Conservation (phyloP, 2,797 vertebrate species). For the Bovichtus variegatus region DNA sequence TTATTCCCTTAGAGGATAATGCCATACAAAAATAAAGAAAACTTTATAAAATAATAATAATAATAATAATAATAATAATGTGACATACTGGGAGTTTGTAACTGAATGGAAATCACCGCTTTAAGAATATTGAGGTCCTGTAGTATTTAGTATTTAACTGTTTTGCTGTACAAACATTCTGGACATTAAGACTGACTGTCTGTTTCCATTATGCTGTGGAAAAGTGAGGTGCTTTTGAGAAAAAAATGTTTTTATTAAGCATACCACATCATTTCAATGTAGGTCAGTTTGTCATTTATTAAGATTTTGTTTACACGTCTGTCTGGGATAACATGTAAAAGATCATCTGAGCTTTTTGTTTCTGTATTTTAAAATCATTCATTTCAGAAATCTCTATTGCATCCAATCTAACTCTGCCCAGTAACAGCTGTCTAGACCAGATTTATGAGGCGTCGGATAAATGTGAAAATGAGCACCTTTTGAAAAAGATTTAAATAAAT, state of each 20-base stretch:
- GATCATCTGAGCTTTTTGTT: neutral
- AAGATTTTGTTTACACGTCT: neutral
- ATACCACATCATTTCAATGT: constrained; percentile 31
- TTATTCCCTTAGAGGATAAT: constrained; percentile 89
- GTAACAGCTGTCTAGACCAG: constrained; percentile 2
- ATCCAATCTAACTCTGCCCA: neutral
- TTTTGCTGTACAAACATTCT: constrained; percentile 34
- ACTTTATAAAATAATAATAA: constrained; percentile 75
- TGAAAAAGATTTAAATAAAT: constrained; percentile 17
- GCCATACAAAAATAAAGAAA: constrained; percentile 92
- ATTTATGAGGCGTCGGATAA: constrained; percentile 12
- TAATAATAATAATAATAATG: constrained; percentile 67
- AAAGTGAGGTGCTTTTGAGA: constrained; percentile 20
- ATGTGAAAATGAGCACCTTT: constrained; percentile 42
- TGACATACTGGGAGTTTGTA: constrained; percentile 45
- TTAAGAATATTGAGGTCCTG: constrained; percentile 43
- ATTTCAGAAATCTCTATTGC: neutral
- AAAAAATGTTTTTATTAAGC: constrained; percentile 1
- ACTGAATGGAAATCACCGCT: constrained; percentile 35
- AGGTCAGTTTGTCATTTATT: constrained; percentile 6
- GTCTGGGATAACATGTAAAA: neutral
- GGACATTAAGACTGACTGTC: constrained; percentile 13
- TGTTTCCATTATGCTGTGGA: neutral
- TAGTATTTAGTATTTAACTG: constrained; percentile 18
- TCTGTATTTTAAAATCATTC: neutral